Evolutionary conservation across 1,140 invertebrate genomes (phyloP), one percentile per base, ranked within the genome.

Genomic region (Ridgeia piscesae): DNA sequence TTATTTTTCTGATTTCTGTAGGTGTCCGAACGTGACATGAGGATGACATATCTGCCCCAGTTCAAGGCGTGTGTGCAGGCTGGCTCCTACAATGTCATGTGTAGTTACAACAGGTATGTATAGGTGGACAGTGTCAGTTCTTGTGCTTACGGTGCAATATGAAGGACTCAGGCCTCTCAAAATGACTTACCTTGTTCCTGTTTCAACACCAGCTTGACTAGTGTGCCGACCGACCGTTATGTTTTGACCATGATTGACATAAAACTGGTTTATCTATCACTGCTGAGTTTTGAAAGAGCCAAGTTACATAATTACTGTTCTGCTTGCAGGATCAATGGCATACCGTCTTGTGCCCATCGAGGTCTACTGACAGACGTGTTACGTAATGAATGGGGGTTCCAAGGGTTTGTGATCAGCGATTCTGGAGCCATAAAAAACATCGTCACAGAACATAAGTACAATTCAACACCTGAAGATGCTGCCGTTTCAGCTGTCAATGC

Each of bases 331-430:
- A 93, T 95, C 9, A 95, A 95, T 93, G 95, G 95, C 35, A 92
- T 95, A 2, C 95, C 95, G n/a, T 94, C 95, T 0, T 95, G 95
- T 94, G 95, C 94, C 21, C 94, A 95, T 91, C 94, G 94, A 35
- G 92, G 92, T 21, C 93, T 95, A 4, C 58, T 95, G 91, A 95
- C 95, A 34, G 95, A 95, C 89, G 93, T 95, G n/a, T 91, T 95
- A 17, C 92, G 95, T 4, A 94, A 93, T 33, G 94, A 95, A 89
- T 95, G 94, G 94, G 94, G 93, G 77, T 95, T 95, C 89, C 93
- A 48, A 34, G 95, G 95, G 88, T 95, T 95, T 92, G 95, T 96
- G 0, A 93, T 96, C 91, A 95, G 95, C 93, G 95, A 96, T 93
- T 93, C 94, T 88, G 93, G 92, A 4, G 95, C 95, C 14, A 94